Evolutionary conservation across 2,113 vertebrate genomes (phyloP).

Genomic region (Mastomys coucha): DNA sequence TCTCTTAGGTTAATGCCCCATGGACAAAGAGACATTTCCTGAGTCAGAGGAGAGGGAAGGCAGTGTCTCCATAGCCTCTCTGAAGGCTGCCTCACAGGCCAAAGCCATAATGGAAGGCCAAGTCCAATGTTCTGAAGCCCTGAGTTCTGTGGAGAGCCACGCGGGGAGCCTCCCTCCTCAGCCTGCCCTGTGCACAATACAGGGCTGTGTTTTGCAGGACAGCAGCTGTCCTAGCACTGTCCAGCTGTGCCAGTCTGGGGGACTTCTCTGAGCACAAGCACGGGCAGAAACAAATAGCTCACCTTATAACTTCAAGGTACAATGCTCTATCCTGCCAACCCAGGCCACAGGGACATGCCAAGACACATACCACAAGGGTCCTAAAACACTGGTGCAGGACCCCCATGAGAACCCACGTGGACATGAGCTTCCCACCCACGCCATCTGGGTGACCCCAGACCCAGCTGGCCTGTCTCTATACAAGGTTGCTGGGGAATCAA

Average conservation of each 20-base stretch:
- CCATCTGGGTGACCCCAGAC: constrained; percentile 12
- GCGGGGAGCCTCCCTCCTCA: too few species aligned
- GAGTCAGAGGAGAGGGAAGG: background rate
- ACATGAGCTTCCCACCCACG: background rate
- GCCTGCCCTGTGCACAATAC: background rate
- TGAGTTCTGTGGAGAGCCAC: background rate
- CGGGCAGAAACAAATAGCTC: background rate
- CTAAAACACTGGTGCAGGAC: background rate
- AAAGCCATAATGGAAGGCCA: background rate
- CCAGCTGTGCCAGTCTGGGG: background rate
- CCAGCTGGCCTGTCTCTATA: background rate
- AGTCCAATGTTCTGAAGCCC: background rate
- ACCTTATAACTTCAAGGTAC: background rate
- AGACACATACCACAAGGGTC: background rate
- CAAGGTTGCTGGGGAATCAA: constrained; percentile 49
- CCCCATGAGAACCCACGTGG: background rate
- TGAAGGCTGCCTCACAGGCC: too few species aligned
- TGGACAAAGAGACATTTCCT: background rate
- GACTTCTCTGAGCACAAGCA: background rate
- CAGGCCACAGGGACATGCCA: background rate
- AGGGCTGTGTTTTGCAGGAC: background rate
- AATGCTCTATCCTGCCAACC: background rate
- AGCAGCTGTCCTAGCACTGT: background rate
- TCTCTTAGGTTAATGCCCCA: background rate
- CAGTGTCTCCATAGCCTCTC: background rate